phyloP scores from a whole-genome alignment of 2,797 vertebrate species.

The Pagetopsis macropterus region DNA sequence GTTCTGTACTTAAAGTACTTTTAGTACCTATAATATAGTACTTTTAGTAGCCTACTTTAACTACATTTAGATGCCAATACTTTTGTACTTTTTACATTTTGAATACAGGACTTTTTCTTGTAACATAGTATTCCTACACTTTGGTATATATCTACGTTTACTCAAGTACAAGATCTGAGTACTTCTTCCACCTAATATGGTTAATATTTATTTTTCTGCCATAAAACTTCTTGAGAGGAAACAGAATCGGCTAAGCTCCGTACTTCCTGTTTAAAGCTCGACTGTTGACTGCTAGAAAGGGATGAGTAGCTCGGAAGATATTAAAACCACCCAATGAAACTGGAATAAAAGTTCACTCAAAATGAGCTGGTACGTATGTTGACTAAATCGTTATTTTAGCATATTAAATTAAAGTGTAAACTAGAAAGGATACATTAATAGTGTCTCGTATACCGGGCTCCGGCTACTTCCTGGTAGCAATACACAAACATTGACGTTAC shows the following conservation, averaged over 20 bases:
- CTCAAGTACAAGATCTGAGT: no score
- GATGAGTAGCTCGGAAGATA: slow-evolving; percentile 72
- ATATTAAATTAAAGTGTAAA: not conserved
- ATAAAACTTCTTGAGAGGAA: slow-evolving; percentile 57
- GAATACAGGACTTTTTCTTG: no score
- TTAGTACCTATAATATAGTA: no score
- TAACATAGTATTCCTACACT: no score
- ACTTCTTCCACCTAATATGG: no score
- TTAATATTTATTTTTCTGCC: no score
- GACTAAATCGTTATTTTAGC: not conserved
- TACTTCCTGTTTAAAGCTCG: slow-evolving; percentile 77
- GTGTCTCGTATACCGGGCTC: slow-evolving; percentile 27
- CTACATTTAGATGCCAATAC: no score
- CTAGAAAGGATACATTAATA: not conserved
- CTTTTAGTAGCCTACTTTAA: no score
- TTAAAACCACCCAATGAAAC: slow-evolving; percentile 61
- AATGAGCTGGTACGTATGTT: slow-evolving; percentile 87
- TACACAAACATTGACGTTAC: slow-evolving; percentile 14
- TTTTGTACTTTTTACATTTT: no score
- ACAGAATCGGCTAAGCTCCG: slow-evolving; percentile 33
- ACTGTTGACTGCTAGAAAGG: slow-evolving; percentile 58
- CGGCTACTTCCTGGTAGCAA: slow-evolving; percentile 70
- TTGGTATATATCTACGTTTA: no score
- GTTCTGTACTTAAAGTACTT: no score
- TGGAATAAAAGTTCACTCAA: slow-evolving; percentile 69